Evolutionary conservation across 2,113 vertebrate genomes (phyloP), one percentile per base, ranked within the genome.

Genomic region (Pygoscelis adeliae): DNA sequence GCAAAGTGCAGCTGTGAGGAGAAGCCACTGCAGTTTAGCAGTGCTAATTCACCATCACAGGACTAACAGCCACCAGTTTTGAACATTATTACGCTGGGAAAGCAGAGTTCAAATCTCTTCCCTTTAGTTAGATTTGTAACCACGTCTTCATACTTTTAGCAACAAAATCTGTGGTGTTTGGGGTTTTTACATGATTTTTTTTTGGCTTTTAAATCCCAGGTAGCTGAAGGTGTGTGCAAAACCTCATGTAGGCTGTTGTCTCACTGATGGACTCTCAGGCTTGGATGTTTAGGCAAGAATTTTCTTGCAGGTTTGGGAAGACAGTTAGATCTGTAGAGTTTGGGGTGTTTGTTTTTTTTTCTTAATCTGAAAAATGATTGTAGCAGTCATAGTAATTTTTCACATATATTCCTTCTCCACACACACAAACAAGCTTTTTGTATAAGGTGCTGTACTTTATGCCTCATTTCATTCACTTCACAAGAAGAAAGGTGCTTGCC

Each of bases 391-490:
- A 5, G 65, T 71, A 71, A 56, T 84, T 92, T 90, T 83, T 92
- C 49, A 65, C 18, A 3, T 67, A 36, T 59, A 87, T 91, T 94
- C 83, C 40, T 96, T 77, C 38, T 29, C 69, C 22, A 46, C 25
- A 73, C 14, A 14, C 36, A 55, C 62, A 73, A 80, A 49, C 83
- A 93, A 95, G 65, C 42, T 14, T 83, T 96, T 96, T 93, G 61
- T 67, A 40, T 26, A 72, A 89, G 72, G 32, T 88, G 40, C 44
- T 96, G 38, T 91, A 90, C 91, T 87, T 92, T 61, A 96, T 15
- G 32, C 83, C 32, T 97, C 91, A 95, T 93, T 97, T 96, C n/a
- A 13, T 92, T 91, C 80, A 87, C 93, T 96, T 97, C 58, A 92
- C 27, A 25, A 80, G 42, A 92, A 86, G 38, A 61, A 92, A 63